These are phyloP conservation scores for roundworm (Caenorhabditis elegans) DNA, from an alignment of 1,140 invertebrate genomes.

Conservation along the genomic window WBcel235 BX284606.5:12517501-12518000, in stretches of 20 bases:
- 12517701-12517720: background rate
- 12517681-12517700: too few relatives aligned
- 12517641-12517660: too few relatives aligned
- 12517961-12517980: background rate
- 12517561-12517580: constrained; percentile 9
- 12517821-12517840: too few relatives aligned
- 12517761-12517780: background rate
- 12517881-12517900: background rate
- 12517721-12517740: background rate
- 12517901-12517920: background rate
- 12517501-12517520: background rate
- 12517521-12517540: background rate
- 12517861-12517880: too few relatives aligned
- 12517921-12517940: background rate
- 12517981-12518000: background rate
- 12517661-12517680: too few relatives aligned
- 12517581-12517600: background rate
- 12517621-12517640: background rate
- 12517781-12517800: background rate
- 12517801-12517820: too few relatives aligned
- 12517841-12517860: too few relatives aligned
- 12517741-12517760: background rate
- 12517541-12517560: background rate
- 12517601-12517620: background rate
- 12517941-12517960: background rate